phyloP scores from a whole-genome alignment of 2,113 vertebrate species.

The Clarias magur region DNA sequence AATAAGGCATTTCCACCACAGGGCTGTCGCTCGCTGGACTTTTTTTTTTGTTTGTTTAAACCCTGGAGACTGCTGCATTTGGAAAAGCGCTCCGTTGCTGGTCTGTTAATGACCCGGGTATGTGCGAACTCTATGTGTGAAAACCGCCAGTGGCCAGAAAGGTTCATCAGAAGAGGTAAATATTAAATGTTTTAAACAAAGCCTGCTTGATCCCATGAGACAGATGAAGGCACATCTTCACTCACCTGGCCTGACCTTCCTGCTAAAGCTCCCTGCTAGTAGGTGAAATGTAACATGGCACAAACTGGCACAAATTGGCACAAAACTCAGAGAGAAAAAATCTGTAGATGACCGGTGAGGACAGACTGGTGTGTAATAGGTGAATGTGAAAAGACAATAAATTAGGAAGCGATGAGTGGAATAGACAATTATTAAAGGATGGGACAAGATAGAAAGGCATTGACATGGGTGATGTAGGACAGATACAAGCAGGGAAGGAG shows the following conservation, averaged over 20 bases:
- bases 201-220: not conserved
- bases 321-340: conserved; percentile 20
- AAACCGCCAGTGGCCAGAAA: not conserved
- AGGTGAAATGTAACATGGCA: conserved; percentile 45
- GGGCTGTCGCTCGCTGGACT: not conserved
- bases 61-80: not conserved
- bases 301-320: conserved; percentile 40
- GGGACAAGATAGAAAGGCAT: not conserved
- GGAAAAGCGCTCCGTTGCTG: not conserved
- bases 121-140: not conserved
- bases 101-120: not conserved
- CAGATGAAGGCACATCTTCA: conserved; percentile 37
- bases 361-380: not conserved
- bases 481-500: not conserved
- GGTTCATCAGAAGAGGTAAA: conserved; percentile 21
- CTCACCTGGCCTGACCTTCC: conserved; percentile 44
- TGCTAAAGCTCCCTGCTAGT: conserved; percentile 45
- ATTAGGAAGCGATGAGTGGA: conserved; percentile 23
- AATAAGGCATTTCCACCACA: not conserved
- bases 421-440: conserved; percentile 14
- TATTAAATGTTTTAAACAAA: conserved; percentile 12
- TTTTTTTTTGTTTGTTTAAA: not conserved
- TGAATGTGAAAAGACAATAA: conserved; percentile 23
- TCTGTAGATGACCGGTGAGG: not conserved
- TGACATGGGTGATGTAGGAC: conserved; percentile 1